Percentiles rank a stretch among this genome's conserved stretches.
phyloP scores from a whole-genome alignment of 2,797 vertebrate genomes.

The Xiphorhynchus erythropygius region DNA sequence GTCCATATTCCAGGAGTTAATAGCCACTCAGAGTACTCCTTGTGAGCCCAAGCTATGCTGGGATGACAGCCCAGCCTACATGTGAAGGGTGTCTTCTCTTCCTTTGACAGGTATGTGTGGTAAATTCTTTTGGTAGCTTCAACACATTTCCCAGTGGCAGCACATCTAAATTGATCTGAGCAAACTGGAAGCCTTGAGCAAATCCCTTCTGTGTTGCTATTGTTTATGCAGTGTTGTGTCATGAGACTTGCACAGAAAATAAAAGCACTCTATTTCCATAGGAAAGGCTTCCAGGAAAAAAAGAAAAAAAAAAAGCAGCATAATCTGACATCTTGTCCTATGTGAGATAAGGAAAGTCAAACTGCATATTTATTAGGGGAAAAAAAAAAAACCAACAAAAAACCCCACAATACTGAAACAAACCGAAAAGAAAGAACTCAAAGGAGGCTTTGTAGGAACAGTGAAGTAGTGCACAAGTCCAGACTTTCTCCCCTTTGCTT shows the following conservation, averaged over 20 bases:
- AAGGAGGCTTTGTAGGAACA: conserved; percentile 55
- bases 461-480: conserved; percentile 53
- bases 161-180: conserved; percentile 9
- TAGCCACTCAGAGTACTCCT: not conserved
- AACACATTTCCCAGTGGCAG: conserved; percentile 46
- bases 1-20: conserved; percentile 10
- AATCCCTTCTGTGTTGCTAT: conserved; percentile 49
- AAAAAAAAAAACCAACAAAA: not conserved
- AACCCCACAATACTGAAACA: conserved; percentile 52
- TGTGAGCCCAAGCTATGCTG: not conserved
- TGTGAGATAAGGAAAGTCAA: conserved; percentile 74
- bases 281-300: conserved; percentile 53
- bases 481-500: conserved; percentile 39
- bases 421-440: conserved; percentile 51
- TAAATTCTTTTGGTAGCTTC: conserved; percentile 42
- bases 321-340: conserved; percentile 68
- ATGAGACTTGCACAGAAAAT: conserved; percentile 68
- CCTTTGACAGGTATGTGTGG: conserved; percentile 16
- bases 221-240: conserved; percentile 31
- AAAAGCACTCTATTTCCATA: conserved; percentile 75
- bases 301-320: conserved; percentile 46
- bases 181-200: conserved; percentile 49
- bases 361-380: conserved; percentile 72
- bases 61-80: not conserved
- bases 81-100: conserved; percentile 19